Conservation (phyloP, 2,888 invertebrate species). For the Anorthoa munda region DNA sequence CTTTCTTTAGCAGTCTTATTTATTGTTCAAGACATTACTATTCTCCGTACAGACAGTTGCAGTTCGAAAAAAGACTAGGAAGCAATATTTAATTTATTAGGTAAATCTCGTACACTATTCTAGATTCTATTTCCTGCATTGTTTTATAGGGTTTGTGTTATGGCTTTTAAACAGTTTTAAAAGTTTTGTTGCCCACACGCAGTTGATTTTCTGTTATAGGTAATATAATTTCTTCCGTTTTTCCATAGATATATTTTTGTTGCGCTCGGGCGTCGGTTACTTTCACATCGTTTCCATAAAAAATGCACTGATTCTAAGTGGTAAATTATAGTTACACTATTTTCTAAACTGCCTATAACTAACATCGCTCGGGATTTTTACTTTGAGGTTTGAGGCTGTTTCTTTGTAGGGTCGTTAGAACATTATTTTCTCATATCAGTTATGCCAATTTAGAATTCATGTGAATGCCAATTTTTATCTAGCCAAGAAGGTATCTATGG, state of each 20-base stretch:
- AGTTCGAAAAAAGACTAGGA: constrained; percentile 21
- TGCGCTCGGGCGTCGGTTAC: background rate
- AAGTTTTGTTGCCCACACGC: background rate
- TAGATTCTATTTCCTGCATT: constrained; percentile 7
- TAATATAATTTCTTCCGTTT: background rate
- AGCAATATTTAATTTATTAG: constrained; percentile 25
- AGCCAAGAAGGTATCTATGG: constrained; percentile 41
- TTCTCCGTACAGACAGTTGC: constrained; percentile 37
- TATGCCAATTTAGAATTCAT: constrained; percentile 21
- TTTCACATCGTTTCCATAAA: background rate
- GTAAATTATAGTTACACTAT: background rate
- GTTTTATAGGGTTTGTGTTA: constrained; percentile 24
- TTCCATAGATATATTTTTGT: background rate
- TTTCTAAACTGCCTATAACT: background rate
- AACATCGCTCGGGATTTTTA: background rate
- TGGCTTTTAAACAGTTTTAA: constrained; percentile 23
- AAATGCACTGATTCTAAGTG: background rate
- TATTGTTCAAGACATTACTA: constrained; percentile 48
- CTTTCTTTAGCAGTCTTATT: constrained; percentile 56
- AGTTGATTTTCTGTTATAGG: constrained; percentile 3
- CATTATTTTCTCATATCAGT: background rate
- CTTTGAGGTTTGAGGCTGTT: background rate
- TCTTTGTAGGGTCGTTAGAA: background rate
- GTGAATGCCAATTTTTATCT: constrained; percentile 29
- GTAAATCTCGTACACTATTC: constrained; percentile 23